Evolutionary conservation across 1,140 invertebrate genomes (phyloP), one percentile per base, ranked within the genome.

Genomic region (Bombus ignitus): DNA sequence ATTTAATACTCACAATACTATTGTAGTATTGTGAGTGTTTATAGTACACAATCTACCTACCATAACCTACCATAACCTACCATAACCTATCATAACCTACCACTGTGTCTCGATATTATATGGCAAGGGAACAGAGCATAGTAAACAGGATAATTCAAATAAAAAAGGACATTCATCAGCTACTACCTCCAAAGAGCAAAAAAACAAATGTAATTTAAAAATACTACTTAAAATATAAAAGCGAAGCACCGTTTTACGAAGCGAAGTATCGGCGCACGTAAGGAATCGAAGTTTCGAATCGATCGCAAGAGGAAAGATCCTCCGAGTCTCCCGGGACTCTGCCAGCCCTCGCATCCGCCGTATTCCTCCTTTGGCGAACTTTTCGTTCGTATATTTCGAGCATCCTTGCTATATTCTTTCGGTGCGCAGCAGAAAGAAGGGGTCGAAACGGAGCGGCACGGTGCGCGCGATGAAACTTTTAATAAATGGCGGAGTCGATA

Each of bases 401-500:
- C 91, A 90, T 92, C 86, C 91, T 90, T 89, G 87, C 81, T 88
- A 90, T 90, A 90, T 90, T 85, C 75, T 85, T 88, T 66, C 76
- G 70, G 57, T 79, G 78, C 68, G 66, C 74, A 80, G 44, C 42
- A 81, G 84, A 89, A 68, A 85, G 89, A 83, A 86, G 86, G 80
- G 86, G 83, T 82, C 86, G 86, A 47, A 75, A 77, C 74, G 59
- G 71, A 77, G 83, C 68, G 74, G 87, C 80, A 84, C 87, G 86
- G 91, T 90, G 91, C 87, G 88, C 89, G 93, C 94, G 94, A 95
- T 95, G 95, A 95, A 95, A 95, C 94, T 95, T 95, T 95, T 95
- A 95, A 95, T 95, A 95, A 95, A 95, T 95, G 95, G 95, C 94
- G 89, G 92, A 95, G 95, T 95, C 95, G 95, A 95, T 95, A 95